Percentiles rank a stretch among this genome's conserved stretches.
Evolutionary conservation across 2,113 vertebrate species (phyloP).

Genomic region (Caranx melampygus): DNA sequence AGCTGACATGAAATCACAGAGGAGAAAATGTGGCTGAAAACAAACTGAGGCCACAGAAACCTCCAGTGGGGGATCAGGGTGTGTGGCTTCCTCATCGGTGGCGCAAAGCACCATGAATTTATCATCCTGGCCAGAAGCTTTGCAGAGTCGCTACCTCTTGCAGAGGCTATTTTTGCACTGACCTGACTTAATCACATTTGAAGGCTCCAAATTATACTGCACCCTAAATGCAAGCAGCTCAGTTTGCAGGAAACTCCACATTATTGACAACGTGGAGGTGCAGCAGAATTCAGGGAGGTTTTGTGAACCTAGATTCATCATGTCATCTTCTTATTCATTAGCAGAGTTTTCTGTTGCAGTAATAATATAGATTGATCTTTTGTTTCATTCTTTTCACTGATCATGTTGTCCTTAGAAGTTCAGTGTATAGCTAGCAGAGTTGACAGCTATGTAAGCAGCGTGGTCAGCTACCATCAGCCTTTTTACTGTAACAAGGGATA

Average conservation of each 20-base stretch:
- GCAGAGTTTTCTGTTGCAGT: no score
- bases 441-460: no score
- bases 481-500: no score
- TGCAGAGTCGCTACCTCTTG: conserved; percentile 11
- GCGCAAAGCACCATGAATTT: background rate
- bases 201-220: background rate
- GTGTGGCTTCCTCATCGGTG: background rate
- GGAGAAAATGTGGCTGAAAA: background rate
- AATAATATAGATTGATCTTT: no score
- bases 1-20: background rate
- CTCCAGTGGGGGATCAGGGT: background rate
- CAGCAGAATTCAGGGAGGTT: background rate
- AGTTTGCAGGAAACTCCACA: background rate
- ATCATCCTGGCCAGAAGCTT: background rate
- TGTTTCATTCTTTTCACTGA: no score
- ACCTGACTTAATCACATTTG: conserved; percentile 1
- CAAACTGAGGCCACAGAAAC: background rate
- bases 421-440: no score
- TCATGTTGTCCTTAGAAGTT: no score
- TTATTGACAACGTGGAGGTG: background rate
- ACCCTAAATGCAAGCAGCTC: background rate
- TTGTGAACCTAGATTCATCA: background rate
- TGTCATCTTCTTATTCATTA: background rate
- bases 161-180: conserved; percentile 28
- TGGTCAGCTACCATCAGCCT: no score